Conservation (phyloP, 53 echinoderm and acorn worm genomes). For the Echinometra lucunter region DNA sequence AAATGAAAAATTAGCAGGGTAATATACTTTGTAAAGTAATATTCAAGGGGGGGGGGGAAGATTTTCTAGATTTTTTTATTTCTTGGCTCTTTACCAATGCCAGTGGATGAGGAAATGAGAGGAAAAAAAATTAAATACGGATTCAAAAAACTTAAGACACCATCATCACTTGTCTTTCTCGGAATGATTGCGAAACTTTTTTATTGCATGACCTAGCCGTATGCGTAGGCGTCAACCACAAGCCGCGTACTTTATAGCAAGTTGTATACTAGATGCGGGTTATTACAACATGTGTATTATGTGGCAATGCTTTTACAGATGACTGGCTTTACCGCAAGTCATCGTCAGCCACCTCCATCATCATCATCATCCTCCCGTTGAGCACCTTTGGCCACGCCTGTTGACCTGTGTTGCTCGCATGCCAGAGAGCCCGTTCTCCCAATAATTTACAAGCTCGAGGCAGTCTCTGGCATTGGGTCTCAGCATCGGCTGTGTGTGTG, state of each 20-base stretch:
- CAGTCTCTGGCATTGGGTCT: not conserved
- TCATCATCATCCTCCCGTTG: slow-evolving; percentile 13
- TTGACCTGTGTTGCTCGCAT: not conserved
- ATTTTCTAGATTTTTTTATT: not conserved
- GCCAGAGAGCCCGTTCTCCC: not conserved
- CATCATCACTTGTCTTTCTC: not conserved
- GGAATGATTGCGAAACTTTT: slow-evolving; percentile 50
- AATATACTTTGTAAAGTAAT: no score
- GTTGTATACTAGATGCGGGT: not conserved
- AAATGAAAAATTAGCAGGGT: no score
- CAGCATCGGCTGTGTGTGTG: not conserved
- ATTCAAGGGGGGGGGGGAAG: no score
- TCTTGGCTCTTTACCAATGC: not conserved
- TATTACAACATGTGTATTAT: slow-evolving; percentile 31
- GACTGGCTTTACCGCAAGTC: slow-evolving; percentile 51
- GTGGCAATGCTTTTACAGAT: slow-evolving; percentile 47
- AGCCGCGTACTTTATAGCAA: not conserved
- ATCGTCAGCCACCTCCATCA: not conserved
- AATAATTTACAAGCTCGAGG: not conserved
- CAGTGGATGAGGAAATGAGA: not conserved
- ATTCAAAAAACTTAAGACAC: not conserved
- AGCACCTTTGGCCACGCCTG: not conserved
- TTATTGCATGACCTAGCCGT: not conserved
- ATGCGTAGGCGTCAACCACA: slow-evolving; percentile 25
- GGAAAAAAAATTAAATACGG: not conserved